A percentile compares a stretch with the other conserved stretches of the same genome.
phyloP scores from a whole-genome alignment of 2,888 invertebrate species.

The Orthonevra nobilis region DNA sequence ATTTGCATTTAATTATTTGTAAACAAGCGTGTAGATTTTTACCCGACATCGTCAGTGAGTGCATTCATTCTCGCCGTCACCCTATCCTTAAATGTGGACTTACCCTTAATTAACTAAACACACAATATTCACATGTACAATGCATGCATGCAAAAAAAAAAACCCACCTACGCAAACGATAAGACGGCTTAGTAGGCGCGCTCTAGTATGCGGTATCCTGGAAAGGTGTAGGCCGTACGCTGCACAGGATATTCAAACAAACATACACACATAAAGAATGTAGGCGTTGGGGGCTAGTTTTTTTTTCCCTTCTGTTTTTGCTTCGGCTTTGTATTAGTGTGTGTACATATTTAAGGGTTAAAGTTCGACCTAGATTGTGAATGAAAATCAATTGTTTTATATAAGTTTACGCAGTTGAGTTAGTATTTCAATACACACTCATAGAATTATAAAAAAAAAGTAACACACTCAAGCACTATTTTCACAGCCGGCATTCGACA shows the following conservation, averaged over 20 bases:
- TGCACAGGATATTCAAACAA: no score
- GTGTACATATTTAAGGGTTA: slow-evolving; percentile 61
- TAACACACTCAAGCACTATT: slow-evolving; percentile 37
- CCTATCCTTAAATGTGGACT: not conserved
- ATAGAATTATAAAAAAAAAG: no score
- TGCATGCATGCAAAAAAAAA: no score
- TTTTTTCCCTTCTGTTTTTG: no score
- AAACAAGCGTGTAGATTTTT: slow-evolving; percentile 46
- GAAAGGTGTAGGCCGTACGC: not conserved
- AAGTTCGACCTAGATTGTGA: slow-evolving; percentile 75
- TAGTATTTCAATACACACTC: slow-evolving; percentile 8
- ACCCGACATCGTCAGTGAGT: slow-evolving; percentile 32
- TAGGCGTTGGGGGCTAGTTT: not conserved
- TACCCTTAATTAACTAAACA: slow-evolving; percentile 51
- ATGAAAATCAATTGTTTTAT: slow-evolving; percentile 76
- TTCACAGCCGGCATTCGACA: slow-evolving; percentile 53
- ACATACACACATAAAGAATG: no score
- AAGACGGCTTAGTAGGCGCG: slow-evolving; percentile 23
- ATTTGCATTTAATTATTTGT: slow-evolving; percentile 69
- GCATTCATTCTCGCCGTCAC: slow-evolving; percentile 33
- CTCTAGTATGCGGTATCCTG: slow-evolving; percentile 22
- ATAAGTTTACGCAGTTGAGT: slow-evolving; percentile 40
- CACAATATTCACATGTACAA: not conserved
- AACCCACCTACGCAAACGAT: slow-evolving; percentile 32
- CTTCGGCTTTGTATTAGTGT: slow-evolving; percentile 17